These are phyloP conservation scores for Acrobasis repandana DNA, from an alignment of 2,888 invertebrate genomes.

Conservation along the genomic window DNA sequence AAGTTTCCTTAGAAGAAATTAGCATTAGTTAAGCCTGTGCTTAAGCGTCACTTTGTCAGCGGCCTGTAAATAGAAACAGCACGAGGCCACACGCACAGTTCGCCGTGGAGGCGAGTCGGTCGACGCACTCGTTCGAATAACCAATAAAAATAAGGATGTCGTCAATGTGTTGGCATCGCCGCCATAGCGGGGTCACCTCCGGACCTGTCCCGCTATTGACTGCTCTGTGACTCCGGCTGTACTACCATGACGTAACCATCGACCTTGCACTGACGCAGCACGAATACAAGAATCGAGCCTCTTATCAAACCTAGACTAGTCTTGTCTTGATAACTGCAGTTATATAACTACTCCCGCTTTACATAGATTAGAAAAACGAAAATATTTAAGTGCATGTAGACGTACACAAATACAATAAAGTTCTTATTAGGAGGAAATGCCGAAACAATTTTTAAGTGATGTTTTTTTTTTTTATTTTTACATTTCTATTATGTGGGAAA, in stretches of 20 bases:
- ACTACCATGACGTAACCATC: constrained; percentile 34
- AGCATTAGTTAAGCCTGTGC: constrained; percentile 15
- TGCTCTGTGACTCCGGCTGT: constrained; percentile 35
- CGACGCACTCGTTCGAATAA: constrained; percentile 73
- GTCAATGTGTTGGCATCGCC: constrained; percentile 79
- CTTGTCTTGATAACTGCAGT: constrained; percentile 16
- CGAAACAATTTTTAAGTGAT: background rate
- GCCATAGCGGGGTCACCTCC: constrained; percentile 70
- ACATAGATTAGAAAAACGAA: constrained; percentile 4
- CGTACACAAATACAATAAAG: constrained; percentile 1
- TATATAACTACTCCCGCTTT: constrained; percentile 14
- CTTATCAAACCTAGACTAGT: constrained; percentile 27
- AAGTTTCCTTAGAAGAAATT: background rate
- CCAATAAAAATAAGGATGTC: constrained; percentile 82
- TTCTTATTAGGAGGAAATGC: background rate
- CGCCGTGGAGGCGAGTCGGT: constrained; percentile 69
- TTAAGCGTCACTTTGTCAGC: constrained; percentile 31
- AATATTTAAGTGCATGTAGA: constrained; percentile 15
- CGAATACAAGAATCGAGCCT: constrained; percentile 26
- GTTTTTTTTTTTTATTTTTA: no score
- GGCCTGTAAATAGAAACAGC: constrained; percentile 53
- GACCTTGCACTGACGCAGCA: constrained; percentile 34
- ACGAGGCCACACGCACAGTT: constrained; percentile 76
- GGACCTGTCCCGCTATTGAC: constrained; percentile 46
- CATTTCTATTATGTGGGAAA: no score